Percentiles rank a stretch among this genome's conserved stretches.
These are phyloP conservation scores for Isoperla grammatica DNA, from an alignment of 2,888 invertebrate species.

Conservation along the genomic window DNA sequence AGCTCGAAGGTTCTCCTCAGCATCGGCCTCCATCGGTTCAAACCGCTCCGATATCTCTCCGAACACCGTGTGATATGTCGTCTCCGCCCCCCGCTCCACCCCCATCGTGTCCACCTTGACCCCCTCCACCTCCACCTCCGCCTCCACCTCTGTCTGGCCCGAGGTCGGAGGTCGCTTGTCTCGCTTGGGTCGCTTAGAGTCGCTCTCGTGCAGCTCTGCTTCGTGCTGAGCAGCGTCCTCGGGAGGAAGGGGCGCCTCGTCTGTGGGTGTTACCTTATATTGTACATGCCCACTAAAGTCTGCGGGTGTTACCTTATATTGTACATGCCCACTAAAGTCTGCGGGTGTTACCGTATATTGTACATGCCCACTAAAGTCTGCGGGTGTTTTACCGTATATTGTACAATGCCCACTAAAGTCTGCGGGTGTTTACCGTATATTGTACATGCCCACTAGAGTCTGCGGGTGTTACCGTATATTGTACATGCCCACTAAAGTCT, in stretches of 20 bases:
- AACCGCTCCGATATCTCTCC: constrained; percentile 27
- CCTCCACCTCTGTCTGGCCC: constrained; percentile 42
- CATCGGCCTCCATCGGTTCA: constrained; percentile 31
- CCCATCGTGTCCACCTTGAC: constrained; percentile 60
- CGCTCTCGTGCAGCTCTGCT: not conserved
- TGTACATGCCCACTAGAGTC: too few relatives aligned
- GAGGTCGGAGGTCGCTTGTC: constrained; percentile 19
- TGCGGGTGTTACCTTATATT: too few relatives aligned
- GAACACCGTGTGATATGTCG: constrained; percentile 67
- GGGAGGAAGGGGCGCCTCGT: not conserved
- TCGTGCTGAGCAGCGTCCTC: not conserved
- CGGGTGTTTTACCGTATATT: too few relatives aligned
- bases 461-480: too few relatives aligned
- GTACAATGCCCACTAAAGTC: too few relatives aligned
- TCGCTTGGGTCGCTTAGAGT: not conserved
- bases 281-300: too few relatives aligned
- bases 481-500: too few relatives aligned
- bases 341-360: too few relatives aligned
- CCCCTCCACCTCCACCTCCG: constrained; percentile 57
- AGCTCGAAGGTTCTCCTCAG: constrained; percentile 43
- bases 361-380: too few relatives aligned
- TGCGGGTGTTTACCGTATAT: too few relatives aligned
- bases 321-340: too few relatives aligned
- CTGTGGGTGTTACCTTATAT: not conserved
- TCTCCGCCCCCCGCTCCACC: constrained; percentile 63